Evolutionary conservation across 2,888 invertebrate genomes (phyloP), one percentile per base, ranked within the genome.

Genomic region (Cryptosula pallasiana): DNA sequence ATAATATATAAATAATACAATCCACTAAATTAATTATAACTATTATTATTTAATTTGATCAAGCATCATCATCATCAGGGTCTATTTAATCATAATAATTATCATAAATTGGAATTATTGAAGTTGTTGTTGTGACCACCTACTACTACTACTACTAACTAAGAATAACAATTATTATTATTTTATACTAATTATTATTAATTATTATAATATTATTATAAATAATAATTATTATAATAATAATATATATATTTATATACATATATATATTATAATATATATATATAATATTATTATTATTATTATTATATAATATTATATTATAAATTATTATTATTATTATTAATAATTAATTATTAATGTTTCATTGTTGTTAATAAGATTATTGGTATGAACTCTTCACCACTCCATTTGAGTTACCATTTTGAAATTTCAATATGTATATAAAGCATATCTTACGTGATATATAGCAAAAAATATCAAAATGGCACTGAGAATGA

Each of bases 391-490:
- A n/a, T n/a, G n/a, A n/a, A n/a, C n/a, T n/a, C n/a, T n/a, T n/a
- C n/a, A n/a, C n/a, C n/a, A n/a, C n/a, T n/a, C n/a, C n/a, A n/a
- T n/a, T 45, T 45, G 45, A 13, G 45, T 45, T 45, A 20, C 20
- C 45, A 45, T 45, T 45, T 5, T 45, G 45, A 16, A 45, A 13
- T 13, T 45, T 45, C 5, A 13, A 13, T 45, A 45, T 45, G 5
- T 55, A 32, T 25, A n/a, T n/a, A n/a, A n/a, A n/a, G n/a, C 20
- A 5, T 45, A 13, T 72, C 57, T 72, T 29, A 70, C 70, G 45
- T 70, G 57, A 55, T 69, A 72, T 69, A 69, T 69, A 25, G 36
- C 72, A n/a, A 69, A 69, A 25, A 63, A 69, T 20, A 69, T 69
- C 71, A 69, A 32, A 27, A 55, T 63, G 9, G 72, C 72, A n/a